Conservation (phyloP, 2,888 invertebrate species). For the Candidula unifasciata region DNA sequence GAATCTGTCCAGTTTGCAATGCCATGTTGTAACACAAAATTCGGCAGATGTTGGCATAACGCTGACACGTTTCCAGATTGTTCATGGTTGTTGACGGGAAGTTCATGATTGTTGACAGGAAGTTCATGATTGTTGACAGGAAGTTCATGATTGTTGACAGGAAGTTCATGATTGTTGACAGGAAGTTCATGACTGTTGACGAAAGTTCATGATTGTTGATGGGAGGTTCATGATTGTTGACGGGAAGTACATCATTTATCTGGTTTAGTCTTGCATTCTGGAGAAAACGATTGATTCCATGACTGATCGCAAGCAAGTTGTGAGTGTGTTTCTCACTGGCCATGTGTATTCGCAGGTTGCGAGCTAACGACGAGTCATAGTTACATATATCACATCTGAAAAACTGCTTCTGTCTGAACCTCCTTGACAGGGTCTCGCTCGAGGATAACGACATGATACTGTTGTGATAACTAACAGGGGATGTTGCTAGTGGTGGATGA, state of each 20-base stretch:
- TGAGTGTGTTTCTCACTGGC: slow-evolving; percentile 96
- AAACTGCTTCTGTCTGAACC: slow-evolving; percentile 91
- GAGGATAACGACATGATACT: slow-evolving; percentile 23
- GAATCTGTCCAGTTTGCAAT: neutral
- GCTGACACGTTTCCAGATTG: neutral
- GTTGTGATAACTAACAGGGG: slow-evolving; percentile 41
- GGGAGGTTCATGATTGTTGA: slow-evolving; percentile 15
- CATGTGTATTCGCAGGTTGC: slow-evolving; percentile 98
- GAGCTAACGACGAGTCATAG: slow-evolving; percentile 97
- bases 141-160: slow-evolving; percentile 25
- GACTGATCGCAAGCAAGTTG: slow-evolving; percentile 30
- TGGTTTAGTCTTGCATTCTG: slow-evolving; percentile 36
- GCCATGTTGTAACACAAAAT: neutral
- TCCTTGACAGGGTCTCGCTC: slow-evolving; percentile 53
- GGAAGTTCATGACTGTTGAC: slow-evolving; percentile 12
- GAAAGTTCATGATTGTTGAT: slow-evolving; percentile 17
- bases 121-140: slow-evolving; percentile 26
- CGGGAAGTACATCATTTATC: slow-evolving; percentile 38
- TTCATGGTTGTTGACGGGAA: slow-evolving; percentile 25
- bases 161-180: slow-evolving; percentile 18
- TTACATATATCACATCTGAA: slow-evolving; percentile 97
- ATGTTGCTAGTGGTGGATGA: slow-evolving; percentile 51
- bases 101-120: slow-evolving; percentile 18
- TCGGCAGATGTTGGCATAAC: neutral
- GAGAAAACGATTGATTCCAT: slow-evolving; percentile 18